Evolutionary conservation across 1,140 invertebrate genomes (phyloP), one percentile per base, ranked within the genome.

Genomic region (Aphis craccivora): DNA sequence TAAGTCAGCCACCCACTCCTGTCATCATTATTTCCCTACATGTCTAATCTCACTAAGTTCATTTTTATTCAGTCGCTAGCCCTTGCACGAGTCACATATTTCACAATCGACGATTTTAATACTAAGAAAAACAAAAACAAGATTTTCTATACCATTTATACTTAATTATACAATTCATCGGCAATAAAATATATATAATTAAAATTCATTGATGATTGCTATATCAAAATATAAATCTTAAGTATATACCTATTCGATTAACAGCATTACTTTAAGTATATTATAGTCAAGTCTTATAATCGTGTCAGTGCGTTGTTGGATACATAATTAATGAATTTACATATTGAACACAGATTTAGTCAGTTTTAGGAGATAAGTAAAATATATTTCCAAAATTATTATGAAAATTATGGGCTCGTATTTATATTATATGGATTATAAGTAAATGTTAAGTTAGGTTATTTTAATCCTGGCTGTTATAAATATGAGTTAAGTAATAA

Each of bases 11-110:
- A 43, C 40, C 88, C 88, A 55, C 86, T 88, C 45, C 30, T 88
- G n/a, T 88, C 86, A 30, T 48, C 86, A 48, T 91, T 67, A 91
- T 91, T 91, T 91, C 60, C 60, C 40, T 91, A 76, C 30, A 67
- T 9, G 90, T 76, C 90, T 76, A n/a, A 67, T 81, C 23, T 40
- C 86, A 88, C 43, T 88, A 51, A n/a, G 18, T 48, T 30, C 43
- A 20, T 22, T 88, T 88, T 48, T 83, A 51, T 88, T 45, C 4
- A n/a, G 30, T 48, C 45, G 43, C 14, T 11, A 23, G 25, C 37
- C 23, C 83, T 25, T 45, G 6, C 30, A 45, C 2, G 2, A 35
- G n/a, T 76, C 60, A n/a, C 60, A 76, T 76, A 76, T 76, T 76
- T 76, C 30, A 76, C 30, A 76, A 30, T n/a, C 30, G 14, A 76